Percentiles rank a stretch among this genome's conserved stretches.
Conservation (phyloP, 2,888 invertebrate genomes). For the Ennomos fuscantarius region DNA sequence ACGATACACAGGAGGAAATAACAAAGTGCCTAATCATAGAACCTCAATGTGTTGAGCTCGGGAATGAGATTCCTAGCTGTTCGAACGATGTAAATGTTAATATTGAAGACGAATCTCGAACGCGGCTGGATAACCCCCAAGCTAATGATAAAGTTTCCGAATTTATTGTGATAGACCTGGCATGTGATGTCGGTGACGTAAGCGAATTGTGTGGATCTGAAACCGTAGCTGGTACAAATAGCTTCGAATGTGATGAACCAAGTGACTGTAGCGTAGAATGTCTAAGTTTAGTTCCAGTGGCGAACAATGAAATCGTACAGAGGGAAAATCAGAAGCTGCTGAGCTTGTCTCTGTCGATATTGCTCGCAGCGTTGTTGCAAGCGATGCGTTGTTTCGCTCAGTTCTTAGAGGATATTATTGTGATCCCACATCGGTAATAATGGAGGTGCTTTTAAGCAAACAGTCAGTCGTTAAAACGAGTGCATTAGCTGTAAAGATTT, state of each 20-base stretch:
- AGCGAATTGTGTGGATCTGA: constrained; percentile 52
- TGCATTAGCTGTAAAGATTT: background rate
- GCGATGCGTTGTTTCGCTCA: constrained; percentile 87
- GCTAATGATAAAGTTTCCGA: constrained; percentile 56
- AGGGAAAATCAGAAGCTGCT: constrained; percentile 82
- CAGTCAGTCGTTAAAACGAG: constrained; percentile 20
- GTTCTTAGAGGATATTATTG: constrained; percentile 86
- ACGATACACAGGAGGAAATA: constrained; percentile 53
- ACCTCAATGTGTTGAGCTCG: constrained; percentile 63
- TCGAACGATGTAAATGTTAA: constrained; percentile 68
- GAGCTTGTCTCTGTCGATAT: constrained; percentile 85
- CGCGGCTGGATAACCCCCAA: constrained; percentile 30
- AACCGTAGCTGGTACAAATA: constrained; percentile 58
- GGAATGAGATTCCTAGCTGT: constrained; percentile 82
- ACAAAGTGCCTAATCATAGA: constrained; percentile 79
- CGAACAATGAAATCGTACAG: constrained; percentile 73
- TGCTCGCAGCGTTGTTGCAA: constrained; percentile 86
- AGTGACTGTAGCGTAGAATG: constrained; percentile 66
- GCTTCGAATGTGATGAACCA: constrained; percentile 64
- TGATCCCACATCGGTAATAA: constrained; percentile 76
- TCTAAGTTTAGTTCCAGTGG: constrained; percentile 77
- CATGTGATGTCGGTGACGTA: constrained; percentile 67
- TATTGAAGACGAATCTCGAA: constrained; percentile 48
- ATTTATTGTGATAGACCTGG: constrained; percentile 78
- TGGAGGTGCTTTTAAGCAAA: constrained; percentile 26